These are phyloP conservation scores for Chrysoperla carnea DNA, from an alignment of 1,140 invertebrate species.

Conservation along the genomic window DNA sequence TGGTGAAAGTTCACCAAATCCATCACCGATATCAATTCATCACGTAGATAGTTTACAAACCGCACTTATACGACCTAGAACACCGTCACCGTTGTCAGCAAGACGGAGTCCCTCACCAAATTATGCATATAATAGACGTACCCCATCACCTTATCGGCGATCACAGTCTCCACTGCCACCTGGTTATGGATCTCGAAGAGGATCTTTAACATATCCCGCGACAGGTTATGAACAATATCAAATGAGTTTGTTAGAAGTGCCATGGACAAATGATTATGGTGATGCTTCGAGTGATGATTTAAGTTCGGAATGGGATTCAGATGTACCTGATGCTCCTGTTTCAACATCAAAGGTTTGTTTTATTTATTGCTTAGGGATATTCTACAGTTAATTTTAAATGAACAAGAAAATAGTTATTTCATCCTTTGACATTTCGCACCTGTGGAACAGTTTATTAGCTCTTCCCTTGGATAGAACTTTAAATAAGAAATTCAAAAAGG, in stretches of 20 bases:
- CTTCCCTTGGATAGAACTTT: no score
- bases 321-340: slow-evolving; percentile 36
- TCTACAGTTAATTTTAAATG: neutral
- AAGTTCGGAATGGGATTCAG: slow-evolving; percentile 78
- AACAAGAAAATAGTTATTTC: neutral
- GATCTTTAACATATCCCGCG: slow-evolving; percentile 24
- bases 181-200: slow-evolving; percentile 10
- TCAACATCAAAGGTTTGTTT: slow-evolving; percentile 14
- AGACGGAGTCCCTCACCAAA: neutral
- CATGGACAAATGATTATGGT: slow-evolving; percentile 53
- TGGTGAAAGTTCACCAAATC: no score
- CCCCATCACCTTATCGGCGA: slow-evolving; percentile 11
- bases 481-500: no score
- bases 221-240: slow-evolving; percentile 64
- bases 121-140: slow-evolving; percentile 4
- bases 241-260: slow-evolving; percentile 52
- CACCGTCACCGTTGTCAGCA: neutral
- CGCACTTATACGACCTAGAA: neutral
- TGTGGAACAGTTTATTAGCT: no score
- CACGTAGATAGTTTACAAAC: no score
- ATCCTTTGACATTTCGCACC: no score
- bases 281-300: slow-evolving; percentile 75
- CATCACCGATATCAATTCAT: no score
- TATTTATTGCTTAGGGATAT: neutral
- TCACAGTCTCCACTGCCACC: slow-evolving; percentile 14